Conservation (phyloP, 2,888 invertebrate species). For the Stenolophus ochropezus region DNA sequence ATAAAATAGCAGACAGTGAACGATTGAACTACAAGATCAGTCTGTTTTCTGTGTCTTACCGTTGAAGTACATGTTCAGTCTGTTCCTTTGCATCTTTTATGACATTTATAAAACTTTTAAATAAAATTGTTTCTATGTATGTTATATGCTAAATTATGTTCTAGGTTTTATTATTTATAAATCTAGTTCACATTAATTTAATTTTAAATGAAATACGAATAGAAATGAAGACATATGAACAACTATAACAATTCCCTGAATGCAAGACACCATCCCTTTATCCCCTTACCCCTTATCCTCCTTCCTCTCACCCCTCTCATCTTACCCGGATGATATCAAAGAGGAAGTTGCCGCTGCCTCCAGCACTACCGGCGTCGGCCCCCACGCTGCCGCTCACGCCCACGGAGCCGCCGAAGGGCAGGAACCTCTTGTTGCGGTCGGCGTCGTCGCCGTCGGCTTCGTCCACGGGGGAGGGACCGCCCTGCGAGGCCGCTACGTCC, state of each 20-base stretch:
- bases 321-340: conserved; percentile 93
- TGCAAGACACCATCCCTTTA: not conserved
- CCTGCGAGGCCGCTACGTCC: conserved; percentile 74
- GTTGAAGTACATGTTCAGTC: no score
- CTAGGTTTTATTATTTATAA: no score
- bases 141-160: no score
- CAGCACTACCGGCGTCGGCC: conserved; percentile 73
- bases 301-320: not conserved
- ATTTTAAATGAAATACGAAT: no score
- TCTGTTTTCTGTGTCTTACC: no score
- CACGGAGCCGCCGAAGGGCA: conserved; percentile 78
- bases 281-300: not conserved
- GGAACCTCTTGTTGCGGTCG: conserved; percentile 88
- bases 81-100: no score
- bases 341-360: conserved; percentile 90
- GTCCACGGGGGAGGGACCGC: conserved; percentile 80
- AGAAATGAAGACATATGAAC: not conserved
- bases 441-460: conserved; percentile 85
- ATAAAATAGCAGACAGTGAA: no score
- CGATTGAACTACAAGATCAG: no score
- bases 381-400: conserved; percentile 68
- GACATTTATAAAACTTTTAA: no score
- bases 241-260: not conserved
- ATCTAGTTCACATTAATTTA: no score
- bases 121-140: no score